Percentiles rank a stretch among this genome's conserved stretches.
These are phyloP conservation scores for Micoletzkya japonica DNA, from an alignment of 2,888 invertebrate genomes.

Conservation along the genomic window DNA sequence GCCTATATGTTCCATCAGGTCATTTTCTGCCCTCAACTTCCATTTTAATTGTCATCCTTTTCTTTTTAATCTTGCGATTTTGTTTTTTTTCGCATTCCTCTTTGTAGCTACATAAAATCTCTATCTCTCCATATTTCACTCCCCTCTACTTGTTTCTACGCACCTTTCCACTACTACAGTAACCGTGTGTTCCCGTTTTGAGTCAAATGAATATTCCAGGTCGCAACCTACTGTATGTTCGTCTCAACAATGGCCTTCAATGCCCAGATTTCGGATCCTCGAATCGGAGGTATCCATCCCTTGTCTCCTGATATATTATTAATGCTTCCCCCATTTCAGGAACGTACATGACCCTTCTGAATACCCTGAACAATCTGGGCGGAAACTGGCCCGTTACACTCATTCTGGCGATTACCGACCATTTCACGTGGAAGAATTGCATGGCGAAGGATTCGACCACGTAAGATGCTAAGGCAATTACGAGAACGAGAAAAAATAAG, in stretches of 20 bases:
- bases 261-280: constrained; percentile 92
- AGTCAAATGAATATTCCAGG: constrained; percentile 75
- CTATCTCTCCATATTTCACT: too few relatives aligned
- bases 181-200: too few relatives aligned
- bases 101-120: too few relatives aligned
- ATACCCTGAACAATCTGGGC: constrained; percentile 93
- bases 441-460: constrained; percentile 48
- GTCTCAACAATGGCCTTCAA: constrained; percentile 97
- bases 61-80: too few relatives aligned
- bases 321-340: constrained; percentile 67
- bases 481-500: too few relatives aligned
- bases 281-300: constrained; percentile 75
- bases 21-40: too few relatives aligned
- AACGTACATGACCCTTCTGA: constrained; percentile 97
- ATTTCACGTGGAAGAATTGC: constrained; percentile 62
- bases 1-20: constrained; percentile 91
- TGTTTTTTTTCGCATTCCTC: too few relatives aligned
- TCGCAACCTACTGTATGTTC: constrained; percentile 92
- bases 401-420: constrained; percentile 56
- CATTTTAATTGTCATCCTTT: too few relatives aligned
- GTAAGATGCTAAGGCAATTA: constrained; percentile 37
- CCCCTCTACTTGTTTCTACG: too few relatives aligned
- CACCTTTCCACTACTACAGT: too few relatives aligned
- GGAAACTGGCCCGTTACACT: constrained; percentile 84
- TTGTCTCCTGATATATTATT: too few relatives aligned